These are phyloP conservation scores for Macheiramphus alcinus DNA, from an alignment of 2,113 vertebrate genomes.

Conservation along the genomic window DNA sequence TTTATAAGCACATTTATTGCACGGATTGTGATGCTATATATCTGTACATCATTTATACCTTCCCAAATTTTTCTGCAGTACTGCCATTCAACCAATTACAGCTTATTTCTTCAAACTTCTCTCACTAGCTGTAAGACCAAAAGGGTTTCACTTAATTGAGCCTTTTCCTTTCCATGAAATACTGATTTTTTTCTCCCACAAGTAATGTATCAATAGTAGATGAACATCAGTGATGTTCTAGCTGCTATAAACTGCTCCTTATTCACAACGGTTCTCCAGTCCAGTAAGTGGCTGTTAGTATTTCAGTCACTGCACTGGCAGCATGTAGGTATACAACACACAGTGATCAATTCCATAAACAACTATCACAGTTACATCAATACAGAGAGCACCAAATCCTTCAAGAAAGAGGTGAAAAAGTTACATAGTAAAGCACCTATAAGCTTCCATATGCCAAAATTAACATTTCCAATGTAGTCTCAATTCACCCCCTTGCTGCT, in stretches of 20 bases:
- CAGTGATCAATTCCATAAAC: background rate
- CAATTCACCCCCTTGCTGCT: background rate
- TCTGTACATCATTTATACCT: background rate
- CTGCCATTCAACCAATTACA: slow-evolving; percentile 49
- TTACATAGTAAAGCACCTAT: background rate
- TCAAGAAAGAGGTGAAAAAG: background rate
- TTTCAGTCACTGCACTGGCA: background rate
- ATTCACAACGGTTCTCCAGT: background rate
- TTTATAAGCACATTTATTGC: background rate
- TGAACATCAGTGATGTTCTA: background rate
- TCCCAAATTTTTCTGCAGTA: slow-evolving; percentile 43
- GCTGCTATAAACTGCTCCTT: background rate
- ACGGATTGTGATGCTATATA: background rate
- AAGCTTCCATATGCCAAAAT: background rate
- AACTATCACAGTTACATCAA: background rate
- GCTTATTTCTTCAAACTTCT: slow-evolving; percentile 44
- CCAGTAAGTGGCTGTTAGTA: background rate
- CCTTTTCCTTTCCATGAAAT: slow-evolving; percentile 52
- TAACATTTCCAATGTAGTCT: background rate
- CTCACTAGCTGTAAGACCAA: slow-evolving; percentile 61
- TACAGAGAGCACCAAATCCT: background rate
- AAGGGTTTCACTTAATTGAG: slow-evolving; percentile 50
- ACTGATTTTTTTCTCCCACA: slow-evolving; percentile 17
- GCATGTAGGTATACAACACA: background rate
- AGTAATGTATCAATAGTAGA: background rate